phyloP scores from a whole-genome alignment of 2,113 vertebrate genomes.

The Mormyrus iriodes region DNA sequence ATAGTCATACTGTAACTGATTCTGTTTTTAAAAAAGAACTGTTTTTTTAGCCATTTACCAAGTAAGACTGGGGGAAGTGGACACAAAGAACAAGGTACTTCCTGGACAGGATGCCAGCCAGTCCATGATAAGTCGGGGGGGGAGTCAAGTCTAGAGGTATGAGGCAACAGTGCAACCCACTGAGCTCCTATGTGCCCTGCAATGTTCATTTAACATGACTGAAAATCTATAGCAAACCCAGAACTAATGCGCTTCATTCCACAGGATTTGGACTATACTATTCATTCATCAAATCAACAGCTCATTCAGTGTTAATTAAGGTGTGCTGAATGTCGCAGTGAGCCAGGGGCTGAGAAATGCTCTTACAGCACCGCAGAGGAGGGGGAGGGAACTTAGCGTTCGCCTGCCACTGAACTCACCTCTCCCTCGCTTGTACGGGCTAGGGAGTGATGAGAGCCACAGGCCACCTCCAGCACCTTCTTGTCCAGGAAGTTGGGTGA shows the following conservation, averaged over 20 bases:
- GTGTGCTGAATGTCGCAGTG: background rate
- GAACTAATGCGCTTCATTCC: background rate
- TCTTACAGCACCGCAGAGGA: background rate
- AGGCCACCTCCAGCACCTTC: constrained; percentile 83
- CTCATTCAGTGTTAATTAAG: background rate
- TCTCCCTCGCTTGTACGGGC: constrained; percentile 82
- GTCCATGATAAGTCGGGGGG: too few relatives aligned
- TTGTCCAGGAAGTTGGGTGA: constrained; percentile 81
- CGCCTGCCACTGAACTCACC: constrained; percentile 57
- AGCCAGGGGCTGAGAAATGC: background rate
- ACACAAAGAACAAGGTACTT: too few relatives aligned
- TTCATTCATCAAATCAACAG: background rate
- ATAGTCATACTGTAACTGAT: background rate
- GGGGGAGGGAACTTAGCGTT: background rate
- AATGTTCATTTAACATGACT: background rate
- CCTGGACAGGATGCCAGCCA: too few relatives aligned
- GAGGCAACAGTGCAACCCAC: background rate
- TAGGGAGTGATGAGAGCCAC: constrained; percentile 94
- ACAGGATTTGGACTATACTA: background rate
- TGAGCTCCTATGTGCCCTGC: background rate
- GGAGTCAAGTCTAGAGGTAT: too few relatives aligned
- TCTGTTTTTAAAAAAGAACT: background rate
- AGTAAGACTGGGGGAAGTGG: background rate
- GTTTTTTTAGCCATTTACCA: background rate
- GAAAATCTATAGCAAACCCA: background rate